Percentiles rank a stretch among this genome's conserved stretches.
Evolutionary conservation across 64 coral and sea anemone species (phyloP).

Genomic region (Trachythela sp.): DNA sequence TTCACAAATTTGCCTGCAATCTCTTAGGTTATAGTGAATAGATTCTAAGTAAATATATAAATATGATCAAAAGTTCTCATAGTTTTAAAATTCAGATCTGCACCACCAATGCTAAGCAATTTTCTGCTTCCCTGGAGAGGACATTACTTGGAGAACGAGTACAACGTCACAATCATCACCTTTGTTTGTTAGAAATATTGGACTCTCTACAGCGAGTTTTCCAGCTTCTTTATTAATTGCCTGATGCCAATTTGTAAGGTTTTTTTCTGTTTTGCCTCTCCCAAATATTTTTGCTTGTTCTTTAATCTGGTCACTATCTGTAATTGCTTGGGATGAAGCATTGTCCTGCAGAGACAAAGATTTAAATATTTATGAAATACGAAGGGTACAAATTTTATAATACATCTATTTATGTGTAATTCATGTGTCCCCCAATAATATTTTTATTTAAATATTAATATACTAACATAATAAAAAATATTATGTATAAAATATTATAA

Average conservation of each 20-base stretch:
- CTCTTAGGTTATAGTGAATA: too few relatives aligned
- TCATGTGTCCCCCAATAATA: background rate
- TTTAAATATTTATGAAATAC: background rate
- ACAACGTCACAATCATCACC: background rate
- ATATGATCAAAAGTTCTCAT: too few relatives aligned
- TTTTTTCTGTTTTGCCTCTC: background rate
- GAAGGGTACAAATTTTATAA: background rate
- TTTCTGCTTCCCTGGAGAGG: background rate
- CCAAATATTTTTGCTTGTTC: constrained; percentile 28
- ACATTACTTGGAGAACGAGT: background rate
- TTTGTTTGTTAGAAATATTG: background rate
- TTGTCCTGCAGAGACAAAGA: background rate
- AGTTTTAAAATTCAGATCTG: too few relatives aligned
- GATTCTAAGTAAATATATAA: too few relatives aligned
- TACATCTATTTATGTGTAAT: background rate
- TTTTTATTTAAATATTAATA: too few relatives aligned
- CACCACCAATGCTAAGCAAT: background rate
- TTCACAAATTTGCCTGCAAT: too few relatives aligned
- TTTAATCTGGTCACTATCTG: background rate
- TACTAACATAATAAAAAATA: too few relatives aligned
- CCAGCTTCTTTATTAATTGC: constrained; percentile 1
- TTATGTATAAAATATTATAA: too few relatives aligned
- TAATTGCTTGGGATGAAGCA: background rate
- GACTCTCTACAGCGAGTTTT: background rate
- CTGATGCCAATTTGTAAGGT: background rate